phyloP scores from a whole-genome alignment of 1,140 invertebrate species.

The Zaprionus inermis region DNA sequence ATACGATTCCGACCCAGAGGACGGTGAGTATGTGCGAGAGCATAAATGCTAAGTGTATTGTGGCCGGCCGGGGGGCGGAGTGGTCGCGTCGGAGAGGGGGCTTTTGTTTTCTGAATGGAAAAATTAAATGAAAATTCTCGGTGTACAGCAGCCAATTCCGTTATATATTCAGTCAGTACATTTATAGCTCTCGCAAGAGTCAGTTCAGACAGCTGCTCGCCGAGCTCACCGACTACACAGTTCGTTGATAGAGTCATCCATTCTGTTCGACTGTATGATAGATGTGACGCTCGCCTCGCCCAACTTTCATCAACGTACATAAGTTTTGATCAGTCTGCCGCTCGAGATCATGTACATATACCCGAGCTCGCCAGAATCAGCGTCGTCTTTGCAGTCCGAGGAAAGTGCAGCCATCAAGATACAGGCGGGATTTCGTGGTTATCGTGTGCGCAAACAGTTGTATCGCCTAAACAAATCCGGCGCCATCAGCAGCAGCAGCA shows the following conservation, averaged over 20 bases:
- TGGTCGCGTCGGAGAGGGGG: constrained; percentile 41
- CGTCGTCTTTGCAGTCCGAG: constrained; percentile 78
- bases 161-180: constrained; percentile 66
- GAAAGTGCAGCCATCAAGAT: constrained; percentile 89
- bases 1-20: constrained; percentile 31
- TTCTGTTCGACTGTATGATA: constrained; percentile 11
- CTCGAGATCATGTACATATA: constrained; percentile 81
- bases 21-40: constrained; percentile 26
- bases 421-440: constrained; percentile 90
- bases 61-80: constrained; percentile 7
- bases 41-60: constrained; percentile 41
- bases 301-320: constrained; percentile 9
- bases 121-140: constrained; percentile 78
- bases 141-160: constrained; percentile 67
- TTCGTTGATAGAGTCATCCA: background rate
- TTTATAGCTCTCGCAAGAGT: constrained; percentile 68
- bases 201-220: constrained; percentile 43
- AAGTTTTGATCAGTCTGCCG: constrained; percentile 40
- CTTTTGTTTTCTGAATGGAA: constrained; percentile 80
- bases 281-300: constrained; percentile 25
- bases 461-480: constrained; percentile 78
- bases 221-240: background rate
- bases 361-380: constrained; percentile 77
- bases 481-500: constrained; percentile 8
- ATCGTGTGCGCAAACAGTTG: constrained; percentile 88